Percentiles rank a stretch among this genome's conserved stretches.
Evolutionary conservation across 2,888 invertebrate species (phyloP).

Genomic region (Elysia crispata): DNA sequence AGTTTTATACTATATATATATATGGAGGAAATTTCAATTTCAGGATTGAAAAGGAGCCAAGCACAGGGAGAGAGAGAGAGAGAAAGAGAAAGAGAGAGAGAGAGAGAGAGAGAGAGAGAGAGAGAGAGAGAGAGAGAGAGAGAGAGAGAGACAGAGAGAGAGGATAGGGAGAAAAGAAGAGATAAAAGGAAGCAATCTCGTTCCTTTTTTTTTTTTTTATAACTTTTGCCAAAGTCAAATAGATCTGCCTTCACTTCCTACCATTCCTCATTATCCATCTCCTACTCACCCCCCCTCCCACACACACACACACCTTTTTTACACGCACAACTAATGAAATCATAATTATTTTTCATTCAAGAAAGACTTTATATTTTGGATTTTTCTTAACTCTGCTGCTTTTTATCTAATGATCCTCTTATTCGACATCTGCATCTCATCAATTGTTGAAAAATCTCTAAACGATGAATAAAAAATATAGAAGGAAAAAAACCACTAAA

Average conservation of each 20-base stretch:
- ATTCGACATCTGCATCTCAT: neutral
- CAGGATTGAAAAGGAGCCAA: slow-evolving; percentile 15
- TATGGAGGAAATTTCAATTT: no score
- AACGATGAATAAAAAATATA: no score
- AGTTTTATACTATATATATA: no score
- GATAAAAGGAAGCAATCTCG: neutral
- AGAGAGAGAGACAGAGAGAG: slow-evolving; percentile 30
- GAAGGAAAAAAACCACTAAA: no score
- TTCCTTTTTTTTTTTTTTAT: neutral
- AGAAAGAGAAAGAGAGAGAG: slow-evolving; percentile 33
- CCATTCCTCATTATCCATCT: neutral
- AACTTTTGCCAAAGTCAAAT: neutral
- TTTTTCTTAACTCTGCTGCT: no score
- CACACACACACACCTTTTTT: slow-evolving; percentile 29
- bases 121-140: slow-evolving; percentile 24
- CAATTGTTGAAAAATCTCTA: no score
- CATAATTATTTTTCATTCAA: no score
- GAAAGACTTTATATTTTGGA: no score
- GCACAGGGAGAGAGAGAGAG: no score
- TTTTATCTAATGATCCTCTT: neutral
- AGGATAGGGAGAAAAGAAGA: slow-evolving; percentile 28
- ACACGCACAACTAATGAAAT: slow-evolving; percentile 22
- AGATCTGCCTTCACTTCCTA: neutral
- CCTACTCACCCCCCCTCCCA: slow-evolving; percentile 6
- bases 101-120: slow-evolving; percentile 33